These are phyloP conservation scores for Oncorhynchus clarkii DNA, from an alignment of 2,113 vertebrate species.

Conservation along the genomic window DNA sequence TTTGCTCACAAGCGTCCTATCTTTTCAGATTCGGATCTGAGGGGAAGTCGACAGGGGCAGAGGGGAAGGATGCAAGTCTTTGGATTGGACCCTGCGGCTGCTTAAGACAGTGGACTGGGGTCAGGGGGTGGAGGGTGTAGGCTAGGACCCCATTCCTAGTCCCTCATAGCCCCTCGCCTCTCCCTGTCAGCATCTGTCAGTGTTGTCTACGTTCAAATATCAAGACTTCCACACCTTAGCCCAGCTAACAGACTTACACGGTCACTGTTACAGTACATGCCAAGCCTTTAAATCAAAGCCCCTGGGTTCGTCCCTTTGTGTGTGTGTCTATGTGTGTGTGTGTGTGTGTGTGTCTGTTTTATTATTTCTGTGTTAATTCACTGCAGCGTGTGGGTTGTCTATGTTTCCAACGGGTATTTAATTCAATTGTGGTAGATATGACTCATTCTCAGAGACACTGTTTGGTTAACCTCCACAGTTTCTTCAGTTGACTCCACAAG, in stretches of 20 bases:
- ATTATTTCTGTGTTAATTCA: background rate
- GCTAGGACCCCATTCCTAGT: background rate
- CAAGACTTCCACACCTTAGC: background rate
- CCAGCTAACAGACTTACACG: background rate
- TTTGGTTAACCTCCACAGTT: background rate
- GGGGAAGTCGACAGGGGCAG: background rate
- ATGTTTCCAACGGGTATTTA: background rate
- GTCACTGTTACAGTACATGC: background rate
- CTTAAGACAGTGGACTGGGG: background rate
- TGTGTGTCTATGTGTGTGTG: background rate
- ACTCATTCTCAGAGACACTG: background rate
- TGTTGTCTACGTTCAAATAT: background rate
- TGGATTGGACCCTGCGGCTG: background rate
- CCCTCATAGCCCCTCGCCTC: background rate
- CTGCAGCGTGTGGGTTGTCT: background rate
- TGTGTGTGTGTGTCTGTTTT: background rate
- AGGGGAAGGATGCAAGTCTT: background rate
- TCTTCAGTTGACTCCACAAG: background rate
- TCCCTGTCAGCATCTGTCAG: background rate
- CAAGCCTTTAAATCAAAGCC: slow-evolving; percentile 12
- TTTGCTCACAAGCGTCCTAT: background rate
- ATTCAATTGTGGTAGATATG: background rate
- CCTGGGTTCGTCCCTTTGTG: slow-evolving; percentile 12
- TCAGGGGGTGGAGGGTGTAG: background rate
- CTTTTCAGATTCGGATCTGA: background rate